Evolutionary conservation across 2,113 vertebrate genomes (phyloP).

Genomic region (Pomatorhinus ruficollis): DNA sequence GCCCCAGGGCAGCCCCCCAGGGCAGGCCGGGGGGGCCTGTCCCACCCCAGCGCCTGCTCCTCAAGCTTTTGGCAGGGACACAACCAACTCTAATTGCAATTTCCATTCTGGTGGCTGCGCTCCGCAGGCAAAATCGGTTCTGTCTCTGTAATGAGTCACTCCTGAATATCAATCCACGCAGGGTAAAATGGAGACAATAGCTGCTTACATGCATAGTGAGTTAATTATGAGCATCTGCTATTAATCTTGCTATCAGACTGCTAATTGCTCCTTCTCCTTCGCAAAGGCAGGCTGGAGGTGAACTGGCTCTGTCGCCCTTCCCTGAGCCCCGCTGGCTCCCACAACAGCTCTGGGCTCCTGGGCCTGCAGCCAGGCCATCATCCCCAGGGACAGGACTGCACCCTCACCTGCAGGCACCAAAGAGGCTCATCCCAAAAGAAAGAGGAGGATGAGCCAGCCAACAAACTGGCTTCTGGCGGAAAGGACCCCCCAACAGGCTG

Average conservation of each 20-base stretch:
- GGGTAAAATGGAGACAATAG: constrained; percentile 66
- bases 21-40: neutral
- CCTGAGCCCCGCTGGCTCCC: neutral
- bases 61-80: neutral
- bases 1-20: neutral
- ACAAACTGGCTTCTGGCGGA: fast-evolving
- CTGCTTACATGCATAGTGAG: constrained; percentile 69
- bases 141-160: constrained; percentile 64
- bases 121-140: constrained; percentile 56
- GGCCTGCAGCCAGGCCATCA: neutral
- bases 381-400: neutral
- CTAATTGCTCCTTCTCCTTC: constrained; percentile 67
- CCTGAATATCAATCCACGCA: constrained; percentile 57
- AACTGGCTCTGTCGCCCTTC: neutral
- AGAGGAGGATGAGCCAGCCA: neutral
- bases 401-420: neutral
- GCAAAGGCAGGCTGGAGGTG: constrained; percentile 29
- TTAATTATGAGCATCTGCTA: constrained; percentile 71
- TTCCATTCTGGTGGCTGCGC: constrained; percentile 55
- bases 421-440: neutral
- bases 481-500: fast-evolving
- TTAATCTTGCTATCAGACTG: constrained; percentile 70
- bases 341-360: fast-evolving
- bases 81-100: constrained; percentile 49
- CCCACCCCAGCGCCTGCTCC: neutral